phyloP scores from a whole-genome alignment of 1,140 invertebrate species.

The Sycophila sp. region DNA sequence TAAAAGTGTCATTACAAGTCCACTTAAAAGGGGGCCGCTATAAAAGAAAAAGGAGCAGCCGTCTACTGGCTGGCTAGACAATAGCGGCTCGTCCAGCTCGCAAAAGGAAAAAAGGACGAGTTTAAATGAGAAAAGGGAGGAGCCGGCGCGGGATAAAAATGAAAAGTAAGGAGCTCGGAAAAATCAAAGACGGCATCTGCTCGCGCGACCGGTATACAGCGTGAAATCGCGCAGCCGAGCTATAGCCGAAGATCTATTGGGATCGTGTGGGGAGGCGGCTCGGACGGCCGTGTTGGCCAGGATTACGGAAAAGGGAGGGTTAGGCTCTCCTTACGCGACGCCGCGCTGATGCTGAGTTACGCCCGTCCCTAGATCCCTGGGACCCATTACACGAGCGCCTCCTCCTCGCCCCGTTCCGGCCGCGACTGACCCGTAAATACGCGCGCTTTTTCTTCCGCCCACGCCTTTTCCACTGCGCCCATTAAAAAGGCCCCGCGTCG shows the following conservation, averaged over 20 bases:
- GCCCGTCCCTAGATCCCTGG: slow-evolving; percentile 45
- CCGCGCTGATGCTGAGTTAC: slow-evolving; percentile 51
- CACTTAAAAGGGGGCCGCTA: too few relatives aligned
- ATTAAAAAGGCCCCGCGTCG: too few relatives aligned
- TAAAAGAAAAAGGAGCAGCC: too few relatives aligned
- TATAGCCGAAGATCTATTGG: slow-evolving; percentile 34
- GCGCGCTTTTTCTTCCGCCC: slow-evolving; percentile 4
- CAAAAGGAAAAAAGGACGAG: not conserved
- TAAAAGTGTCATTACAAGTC: too few relatives aligned
- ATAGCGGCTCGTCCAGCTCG: too few relatives aligned
- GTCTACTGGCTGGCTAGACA: too few relatives aligned
- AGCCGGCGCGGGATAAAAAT: slow-evolving; percentile 3
- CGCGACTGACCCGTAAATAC: slow-evolving; percentile 43
- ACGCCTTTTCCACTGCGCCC: not conserved
- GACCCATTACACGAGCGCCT: slow-evolving; percentile 32
- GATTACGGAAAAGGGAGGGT: slow-evolving; percentile 48
- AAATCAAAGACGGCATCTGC: slow-evolving; percentile 15
- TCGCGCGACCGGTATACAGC: not conserved
- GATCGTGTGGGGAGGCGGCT: slow-evolving; percentile 2
- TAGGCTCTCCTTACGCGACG: slow-evolving; percentile 12
- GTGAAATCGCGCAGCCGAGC: not conserved
- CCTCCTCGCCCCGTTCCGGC: not conserved
- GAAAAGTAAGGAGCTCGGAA: slow-evolving; percentile 10
- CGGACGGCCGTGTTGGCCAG: slow-evolving; percentile 42
- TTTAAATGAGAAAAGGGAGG: not conserved